phyloP scores from a whole-genome alignment of 2,797 vertebrate species.

The Nothura maculosa region DNA sequence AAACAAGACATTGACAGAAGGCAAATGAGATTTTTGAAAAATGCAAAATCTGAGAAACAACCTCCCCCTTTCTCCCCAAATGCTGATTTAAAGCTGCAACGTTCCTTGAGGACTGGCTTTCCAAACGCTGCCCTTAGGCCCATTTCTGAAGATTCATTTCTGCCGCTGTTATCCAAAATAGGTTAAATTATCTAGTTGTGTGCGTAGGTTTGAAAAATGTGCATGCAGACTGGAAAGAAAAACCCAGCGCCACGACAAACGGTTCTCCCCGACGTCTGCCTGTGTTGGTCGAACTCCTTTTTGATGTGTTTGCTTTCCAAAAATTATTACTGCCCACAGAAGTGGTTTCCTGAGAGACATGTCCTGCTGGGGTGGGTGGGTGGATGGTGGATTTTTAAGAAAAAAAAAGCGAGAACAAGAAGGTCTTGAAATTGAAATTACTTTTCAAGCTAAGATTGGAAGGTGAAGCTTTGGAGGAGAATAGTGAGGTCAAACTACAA shows the following conservation, averaged over 20 bases:
- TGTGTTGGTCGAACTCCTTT: neutral
- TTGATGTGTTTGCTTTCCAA: neutral
- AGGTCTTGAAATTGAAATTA: neutral
- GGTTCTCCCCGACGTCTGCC: neutral
- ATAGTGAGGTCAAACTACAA: neutral
- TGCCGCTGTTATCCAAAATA: neutral
- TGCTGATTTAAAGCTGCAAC: neutral
- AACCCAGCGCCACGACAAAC: neutral
- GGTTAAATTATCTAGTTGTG: neutral
- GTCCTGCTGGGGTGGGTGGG: slow-evolving; percentile 20
- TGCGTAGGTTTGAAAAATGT: neutral
- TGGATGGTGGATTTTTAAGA: neutral
- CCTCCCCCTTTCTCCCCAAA: neutral
- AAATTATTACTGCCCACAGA: neutral
- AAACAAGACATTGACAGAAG: neutral
- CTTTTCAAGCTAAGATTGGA: neutral
- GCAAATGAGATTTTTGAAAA: neutral
- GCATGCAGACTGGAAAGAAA: neutral
- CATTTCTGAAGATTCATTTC: neutral
- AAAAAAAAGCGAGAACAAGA: neutral
- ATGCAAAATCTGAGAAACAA: neutral
- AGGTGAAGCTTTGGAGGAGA: neutral
- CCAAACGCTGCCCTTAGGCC: neutral
- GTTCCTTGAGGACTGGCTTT: neutral
- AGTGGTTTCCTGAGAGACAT: neutral